Evolutionary conservation across 37 sponge, comb jelly and placozoan genomes (phyloP), one percentile per base, ranked within the genome.

Genomic region (Beroe forskalii): DNA sequence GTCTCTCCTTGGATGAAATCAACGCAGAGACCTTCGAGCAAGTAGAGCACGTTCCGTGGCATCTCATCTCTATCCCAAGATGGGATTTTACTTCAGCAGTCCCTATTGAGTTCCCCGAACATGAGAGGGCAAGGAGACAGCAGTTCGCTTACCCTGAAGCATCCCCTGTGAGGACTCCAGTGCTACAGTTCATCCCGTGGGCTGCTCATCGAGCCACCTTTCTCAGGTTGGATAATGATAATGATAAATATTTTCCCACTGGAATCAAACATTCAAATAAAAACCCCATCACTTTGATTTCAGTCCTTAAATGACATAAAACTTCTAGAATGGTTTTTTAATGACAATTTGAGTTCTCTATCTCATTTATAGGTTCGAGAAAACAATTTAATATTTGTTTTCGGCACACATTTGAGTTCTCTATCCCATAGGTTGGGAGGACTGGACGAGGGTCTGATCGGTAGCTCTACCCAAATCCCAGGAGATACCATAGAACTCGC

Each of bases 1-100:
- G 86, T 0, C 55, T 80, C 20, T 41, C 86, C 4, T 42, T 80
- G 86, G 86, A 80, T 80, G 86, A 43, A 30, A 80, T 80, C 1
- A 43, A 80, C 48, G 55, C 30, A 43, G 55, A 80, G 55, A 44
- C 86, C 3, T 80, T 80, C 55, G 86, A n/a, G 2, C 86, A 80
- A 48, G 55, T 80, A 43, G 86, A 80, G 86, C 86, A 80, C 28
- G 86, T 80, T 25, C 86, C 86, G 1, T 80, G 86, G 86, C 86
- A 80, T 23, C 48, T 80, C 1, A 80, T 80, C 28, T 80, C 86
- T 4, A 1, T 80, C 8, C 86, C 86, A 0, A 43, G 86, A 38
- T 80, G 86, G 86, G 86, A 80, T 8, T 25, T 80, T 17, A 38
- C 40, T 3, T 38, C 86, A 3, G 86, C 86, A 8, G 86, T 38